Percentiles rank a stretch among this genome's conserved stretches.
Evolutionary conservation across 2,113 vertebrate species (phyloP).

Genomic region (Tetrao urogallus): DNA sequence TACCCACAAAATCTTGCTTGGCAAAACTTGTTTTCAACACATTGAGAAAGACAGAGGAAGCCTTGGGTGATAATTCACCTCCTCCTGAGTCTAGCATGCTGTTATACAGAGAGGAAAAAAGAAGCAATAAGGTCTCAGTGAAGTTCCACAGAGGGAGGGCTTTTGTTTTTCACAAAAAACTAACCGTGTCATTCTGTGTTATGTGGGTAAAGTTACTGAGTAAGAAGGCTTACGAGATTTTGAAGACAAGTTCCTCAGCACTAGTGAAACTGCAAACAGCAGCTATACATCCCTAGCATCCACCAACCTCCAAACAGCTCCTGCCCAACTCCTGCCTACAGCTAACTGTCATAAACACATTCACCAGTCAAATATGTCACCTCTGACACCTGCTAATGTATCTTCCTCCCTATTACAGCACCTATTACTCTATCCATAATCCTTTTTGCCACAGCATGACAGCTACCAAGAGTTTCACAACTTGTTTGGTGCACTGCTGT

Average conservation of each 20-base stretch:
- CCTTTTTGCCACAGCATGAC: not conserved
- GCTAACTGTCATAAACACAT: not conserved
- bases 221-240: not conserved
- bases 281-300: not conserved
- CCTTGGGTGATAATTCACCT: not conserved
- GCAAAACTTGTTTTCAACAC: not conserved
- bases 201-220: not conserved
- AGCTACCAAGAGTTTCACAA: not conserved
- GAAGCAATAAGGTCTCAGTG: not conserved
- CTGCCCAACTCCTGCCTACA: rapidly evolving
- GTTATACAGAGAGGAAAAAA: not conserved
- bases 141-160: not conserved
- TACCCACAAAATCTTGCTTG: not conserved
- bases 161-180: not conserved
- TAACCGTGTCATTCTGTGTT: not conserved
- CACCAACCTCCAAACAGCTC: not conserved
- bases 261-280: not conserved
- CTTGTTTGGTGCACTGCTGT: not conserved
- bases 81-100: not conserved
- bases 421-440: not conserved
- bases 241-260: not conserved
- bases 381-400: not conserved
- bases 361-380: not conserved
- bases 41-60: not conserved
- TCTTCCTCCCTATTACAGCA: not conserved